These are phyloP conservation scores for Sarotherodon lohbergeri DNA, from an alignment of 2,113 vertebrate species.

Conservation along the genomic window DNA sequence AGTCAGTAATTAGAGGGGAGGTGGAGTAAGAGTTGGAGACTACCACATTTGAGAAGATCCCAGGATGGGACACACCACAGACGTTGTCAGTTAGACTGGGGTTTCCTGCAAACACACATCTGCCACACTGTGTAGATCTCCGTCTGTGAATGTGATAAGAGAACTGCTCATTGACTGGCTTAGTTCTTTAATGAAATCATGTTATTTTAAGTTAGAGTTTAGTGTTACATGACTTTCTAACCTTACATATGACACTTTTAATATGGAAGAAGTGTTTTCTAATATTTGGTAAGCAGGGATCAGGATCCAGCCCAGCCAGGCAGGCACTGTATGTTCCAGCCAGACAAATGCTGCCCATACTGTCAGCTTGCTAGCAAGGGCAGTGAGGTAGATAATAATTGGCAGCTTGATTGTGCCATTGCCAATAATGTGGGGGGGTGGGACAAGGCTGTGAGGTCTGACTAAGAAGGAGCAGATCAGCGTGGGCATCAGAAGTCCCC, in stretches of 20 bases:
- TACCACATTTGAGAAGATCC: conserved; percentile 33
- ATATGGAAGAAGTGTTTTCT: neutral
- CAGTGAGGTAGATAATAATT: conserved; percentile 67
- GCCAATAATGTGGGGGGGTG: conserved; percentile 50
- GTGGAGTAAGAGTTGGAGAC: conserved; percentile 13
- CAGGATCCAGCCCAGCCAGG: neutral
- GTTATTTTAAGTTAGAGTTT: neutral
- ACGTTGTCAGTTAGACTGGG: conserved; percentile 18
- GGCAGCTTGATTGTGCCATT: conserved; percentile 46
- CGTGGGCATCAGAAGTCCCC: conserved; percentile 3
- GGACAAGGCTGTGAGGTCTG: conserved; percentile 42
- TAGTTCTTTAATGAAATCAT: neutral
- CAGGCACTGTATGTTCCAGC: neutral
- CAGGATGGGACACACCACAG: conserved; percentile 46
- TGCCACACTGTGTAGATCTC: neutral
- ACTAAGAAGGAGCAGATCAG: conserved; percentile 11
- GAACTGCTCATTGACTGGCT: neutral
- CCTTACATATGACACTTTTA: neutral
- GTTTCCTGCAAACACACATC: conserved; percentile 31
- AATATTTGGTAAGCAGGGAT: neutral
- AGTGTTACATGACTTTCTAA: neutral
- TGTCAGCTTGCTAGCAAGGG: conserved; percentile 66
- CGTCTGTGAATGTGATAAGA: neutral
- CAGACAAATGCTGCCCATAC: conserved; percentile 56
- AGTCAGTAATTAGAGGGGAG: conserved; percentile 2